Evolutionary conservation across 1,140 invertebrate species (phyloP).

Genomic region (Tribolium castaneum): DNA sequence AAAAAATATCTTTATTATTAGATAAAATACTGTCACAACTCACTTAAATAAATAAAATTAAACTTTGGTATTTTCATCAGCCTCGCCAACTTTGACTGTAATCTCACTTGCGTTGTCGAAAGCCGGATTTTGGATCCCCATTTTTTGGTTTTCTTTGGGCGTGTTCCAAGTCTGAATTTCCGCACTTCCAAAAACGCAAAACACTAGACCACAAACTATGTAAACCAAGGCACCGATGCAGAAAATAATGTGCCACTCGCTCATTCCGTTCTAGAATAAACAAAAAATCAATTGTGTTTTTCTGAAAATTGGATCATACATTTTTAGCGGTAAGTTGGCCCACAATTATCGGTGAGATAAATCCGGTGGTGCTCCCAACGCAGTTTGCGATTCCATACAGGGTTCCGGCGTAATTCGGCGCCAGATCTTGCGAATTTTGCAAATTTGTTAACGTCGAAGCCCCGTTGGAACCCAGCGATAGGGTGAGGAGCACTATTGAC

Average conservation of each 20-base stretch:
- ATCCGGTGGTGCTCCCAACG: slow-evolving; percentile 78
- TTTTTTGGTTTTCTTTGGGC: not conserved
- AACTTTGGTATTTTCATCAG: slow-evolving; percentile 19
- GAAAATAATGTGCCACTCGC: slow-evolving; percentile 71
- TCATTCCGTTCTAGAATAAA: slow-evolving; percentile 66
- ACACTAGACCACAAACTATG: slow-evolving; percentile 66
- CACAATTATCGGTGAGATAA: slow-evolving; percentile 78
- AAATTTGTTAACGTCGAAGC: slow-evolving; percentile 85
- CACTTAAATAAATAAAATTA: not conserved
- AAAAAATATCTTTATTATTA: too few relatives aligned
- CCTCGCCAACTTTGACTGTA: not conserved
- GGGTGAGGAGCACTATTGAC: slow-evolving; percentile 75
- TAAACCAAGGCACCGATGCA: slow-evolving; percentile 68
- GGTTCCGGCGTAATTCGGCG: slow-evolving; percentile 83
- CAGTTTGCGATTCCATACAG: slow-evolving; percentile 81
- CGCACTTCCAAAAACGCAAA: slow-evolving; percentile 65
- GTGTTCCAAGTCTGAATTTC: slow-evolving; percentile 64
- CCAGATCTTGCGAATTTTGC: slow-evolving; percentile 86
- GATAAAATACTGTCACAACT: not conserved
- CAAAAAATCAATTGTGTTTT: not conserved
- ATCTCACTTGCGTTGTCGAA: slow-evolving; percentile 9
- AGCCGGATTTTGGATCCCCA: not conserved
- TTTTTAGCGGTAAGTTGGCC: slow-evolving; percentile 74
- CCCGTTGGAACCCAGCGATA: slow-evolving; percentile 84
- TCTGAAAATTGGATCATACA: slow-evolving; percentile 62